phyloP scores from a whole-genome alignment of 2,888 invertebrate species.

The Aquatica leii region DNA sequence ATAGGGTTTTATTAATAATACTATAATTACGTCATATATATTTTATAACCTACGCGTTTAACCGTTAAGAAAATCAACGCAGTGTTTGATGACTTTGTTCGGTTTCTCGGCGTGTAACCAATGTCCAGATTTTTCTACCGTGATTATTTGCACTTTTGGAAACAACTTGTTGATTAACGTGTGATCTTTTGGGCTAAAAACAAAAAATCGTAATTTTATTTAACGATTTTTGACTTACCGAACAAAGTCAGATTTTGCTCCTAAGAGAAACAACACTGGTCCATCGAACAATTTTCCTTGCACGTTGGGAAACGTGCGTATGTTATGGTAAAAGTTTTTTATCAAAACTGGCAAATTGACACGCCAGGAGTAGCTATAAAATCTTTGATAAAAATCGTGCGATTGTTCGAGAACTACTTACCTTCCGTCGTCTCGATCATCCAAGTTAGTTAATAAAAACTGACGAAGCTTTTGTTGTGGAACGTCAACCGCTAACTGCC shows the following conservation, averaged over 20 bases:
- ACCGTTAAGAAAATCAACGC: background rate
- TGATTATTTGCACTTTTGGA: background rate
- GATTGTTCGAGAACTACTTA: constrained; percentile 28
- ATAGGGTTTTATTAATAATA: no score
- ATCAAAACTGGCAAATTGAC: constrained; percentile 80
- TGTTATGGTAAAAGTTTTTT: constrained; percentile 69
- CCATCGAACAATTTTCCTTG: constrained; percentile 59
- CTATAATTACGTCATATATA: no score
- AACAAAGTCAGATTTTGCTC: constrained; percentile 83
- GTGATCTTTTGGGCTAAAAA: constrained; percentile 1
- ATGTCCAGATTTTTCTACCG: background rate
- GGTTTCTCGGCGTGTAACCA: background rate
- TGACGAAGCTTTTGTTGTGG: constrained; percentile 70
- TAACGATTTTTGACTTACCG: constrained; percentile 64
- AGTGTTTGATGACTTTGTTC: background rate
- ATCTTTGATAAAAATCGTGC: background rate
- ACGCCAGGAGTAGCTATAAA: constrained; percentile 73
- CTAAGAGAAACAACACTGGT: constrained; percentile 85
- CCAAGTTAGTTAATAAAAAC: constrained; percentile 87
- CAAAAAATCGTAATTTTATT: background rate
- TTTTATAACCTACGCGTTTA: no score
- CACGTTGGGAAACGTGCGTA: constrained; percentile 70
- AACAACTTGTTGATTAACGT: background rate
- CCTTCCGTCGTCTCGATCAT: constrained; percentile 57
- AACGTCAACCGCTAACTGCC: constrained; percentile 67